A percentile compares a stretch with the other conserved stretches of the same genome.
Evolutionary conservation across 2,888 invertebrate genomes (phyloP).

Genomic region (Halictus quadricinctus): DNA sequence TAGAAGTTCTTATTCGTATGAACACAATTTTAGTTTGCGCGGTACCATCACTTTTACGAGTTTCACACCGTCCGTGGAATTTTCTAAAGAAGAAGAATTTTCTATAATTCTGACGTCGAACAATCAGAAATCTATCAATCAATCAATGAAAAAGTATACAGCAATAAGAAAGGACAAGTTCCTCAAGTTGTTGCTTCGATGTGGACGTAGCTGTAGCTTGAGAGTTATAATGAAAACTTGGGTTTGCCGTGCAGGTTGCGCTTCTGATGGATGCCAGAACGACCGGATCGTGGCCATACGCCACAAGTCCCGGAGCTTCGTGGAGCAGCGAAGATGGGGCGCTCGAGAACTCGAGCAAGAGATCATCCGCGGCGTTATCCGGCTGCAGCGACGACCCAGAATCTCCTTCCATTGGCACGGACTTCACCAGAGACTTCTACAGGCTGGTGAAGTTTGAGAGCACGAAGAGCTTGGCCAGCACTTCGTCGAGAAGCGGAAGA

Average conservation of each 20-base stretch:
- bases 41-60: no score
- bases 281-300: slow-evolving; percentile 87
- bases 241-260: slow-evolving; percentile 74
- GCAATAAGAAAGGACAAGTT: no score
- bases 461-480: slow-evolving; percentile 90
- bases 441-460: slow-evolving; percentile 91
- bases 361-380: slow-evolving; percentile 88
- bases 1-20: no score
- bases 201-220: background rate
- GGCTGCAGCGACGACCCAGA: slow-evolving; percentile 87
- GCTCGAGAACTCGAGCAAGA: slow-evolving; percentile 86
- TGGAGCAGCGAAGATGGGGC: slow-evolving; percentile 83
- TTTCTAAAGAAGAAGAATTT: no score
- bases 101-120: no score
- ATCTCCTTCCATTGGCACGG: slow-evolving; percentile 87
- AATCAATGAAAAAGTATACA: no score
- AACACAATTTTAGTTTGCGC: background rate
- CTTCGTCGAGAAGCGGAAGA: slow-evolving; percentile 86
- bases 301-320: slow-evolving; percentile 83
- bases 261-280: slow-evolving; percentile 83
- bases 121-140: no score
- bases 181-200: background rate
- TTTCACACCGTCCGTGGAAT: no score
- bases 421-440: slow-evolving; percentile 92
- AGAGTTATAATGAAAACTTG: background rate